Base-by-base conservation (phyloP, 1,140 invertebrate species). In the Camponotus pennsylvanicus region DNA sequence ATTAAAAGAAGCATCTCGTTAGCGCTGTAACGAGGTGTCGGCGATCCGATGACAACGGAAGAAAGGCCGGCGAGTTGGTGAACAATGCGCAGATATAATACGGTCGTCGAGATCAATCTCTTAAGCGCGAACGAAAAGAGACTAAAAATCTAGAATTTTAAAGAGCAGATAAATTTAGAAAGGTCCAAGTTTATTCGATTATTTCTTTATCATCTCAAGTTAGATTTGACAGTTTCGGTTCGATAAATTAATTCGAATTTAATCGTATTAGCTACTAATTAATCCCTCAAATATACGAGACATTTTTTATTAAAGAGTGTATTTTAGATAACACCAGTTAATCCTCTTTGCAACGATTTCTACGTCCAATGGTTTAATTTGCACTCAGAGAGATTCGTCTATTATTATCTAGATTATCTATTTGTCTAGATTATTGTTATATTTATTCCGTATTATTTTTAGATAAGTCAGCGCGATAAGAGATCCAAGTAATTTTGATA, bases 11-110 rank as follows among this genome's bases (percentile, higher is more conserved):
- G 66, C 66, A 77, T 55, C 34, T 52, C 32, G 11, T 42, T 27
- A 71, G 34, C 42, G 75, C 63, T 21, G 66, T 85, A 90, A 90
- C 59, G 73, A 91, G 85, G 76, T 86, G 77, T 67, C 34, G 70
- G 49, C 61, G 85, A 91, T 90, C 84, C 21, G 76, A 88, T 66
- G 87, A 18, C 49, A 57, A 57, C 64, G 15, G 84, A 73, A 78
- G 78, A 66, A 79, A 78, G 42, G 13, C 37, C 5, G 21, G 11
- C 8, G 11, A 0, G 13, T 2, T 55, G 15, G 13, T 73, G n/a
- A 57, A 57, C 9, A 73, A 71, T 5, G 49, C 32, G 7, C 11
- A 15, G 13, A 59, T 59, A 57, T 37, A 75, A 37, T n/a, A 52
- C 13, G 15, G 8, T 8, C 11, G 9, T 70, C 3, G 18, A 71